Evolutionary conservation across 1,140 invertebrate species (phyloP), one percentile per base, ranked within the genome.

Genomic region (Leptestheria dahalacensis): DNA sequence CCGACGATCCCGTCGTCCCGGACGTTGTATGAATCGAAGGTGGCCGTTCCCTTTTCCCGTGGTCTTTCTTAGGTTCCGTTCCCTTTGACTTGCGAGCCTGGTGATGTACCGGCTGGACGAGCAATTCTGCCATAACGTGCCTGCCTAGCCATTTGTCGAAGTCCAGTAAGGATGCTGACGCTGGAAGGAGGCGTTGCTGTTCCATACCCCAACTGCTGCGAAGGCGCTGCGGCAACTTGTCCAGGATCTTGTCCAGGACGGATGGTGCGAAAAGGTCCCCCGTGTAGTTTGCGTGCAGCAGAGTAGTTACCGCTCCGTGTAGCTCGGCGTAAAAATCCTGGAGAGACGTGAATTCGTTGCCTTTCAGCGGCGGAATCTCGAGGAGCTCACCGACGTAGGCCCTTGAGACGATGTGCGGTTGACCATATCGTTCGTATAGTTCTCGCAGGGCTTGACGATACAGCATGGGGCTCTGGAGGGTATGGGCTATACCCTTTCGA

Each of bases 401-500:
- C 2, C 52, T 24, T 18, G 24, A 20, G 1, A 54, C 24, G n/a
- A 54, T 20, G 2, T 54, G 52, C 29, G 52, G 52, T 20, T 54
- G 24, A 54, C 52, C 52, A 25, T 54, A 54, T 25, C 24, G 18
- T 18, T 54, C 20, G 18, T 3, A 20, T 1, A 54, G 52, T 29
- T 54, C 52, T 25, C 29, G 24, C n/a, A 54, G 52, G 24, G 52
- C 52, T 54, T 54, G 52, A 24, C 24, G 29, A n/a, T 54, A 54
- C 24, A 54, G 2, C 2, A 26, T 1, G n/a, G 52, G 52, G 24
- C 52, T 54, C 1, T 54, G 52, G 3, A 54, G n/a, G 0, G 52
- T 24, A 1, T 54, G 24, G 21, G 52, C 52, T 1, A 54, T 54
- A n/a, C n/a, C n/a, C n/a, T n/a, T n/a, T n/a, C 48, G 48, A 50